These are phyloP conservation scores for Nyctibius grandis DNA, from an alignment of 2,797 vertebrate genomes.

Conservation along the genomic window DNA sequence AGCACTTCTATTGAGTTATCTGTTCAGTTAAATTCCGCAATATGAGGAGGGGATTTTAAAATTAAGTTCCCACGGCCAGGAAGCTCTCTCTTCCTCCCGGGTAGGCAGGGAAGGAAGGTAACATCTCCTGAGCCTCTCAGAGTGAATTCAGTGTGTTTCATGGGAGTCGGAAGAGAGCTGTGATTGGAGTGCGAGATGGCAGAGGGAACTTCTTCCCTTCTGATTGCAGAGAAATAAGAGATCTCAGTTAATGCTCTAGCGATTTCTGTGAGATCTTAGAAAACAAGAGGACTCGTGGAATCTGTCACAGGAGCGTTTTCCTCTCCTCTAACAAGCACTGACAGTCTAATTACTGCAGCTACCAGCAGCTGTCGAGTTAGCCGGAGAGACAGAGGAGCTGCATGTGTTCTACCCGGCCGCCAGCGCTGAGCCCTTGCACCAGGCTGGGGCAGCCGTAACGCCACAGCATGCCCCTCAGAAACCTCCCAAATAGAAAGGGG, in stretches of 20 bases:
- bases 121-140: not conserved
- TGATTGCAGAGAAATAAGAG: conserved; percentile 50
- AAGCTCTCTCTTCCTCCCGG: not conserved
- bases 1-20: not conserved
- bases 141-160: not conserved
- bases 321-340: conserved; percentile 93
- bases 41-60: not conserved
- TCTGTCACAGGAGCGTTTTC: conserved; percentile 88
- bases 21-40: not conserved
- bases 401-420: conserved; percentile 72
- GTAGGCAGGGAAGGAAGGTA: not conserved
- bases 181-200: conserved; percentile 3
- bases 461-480: not conserved
- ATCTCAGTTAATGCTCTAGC: conserved; percentile 71
- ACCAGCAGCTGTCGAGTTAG: conserved; percentile 95
- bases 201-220: conserved; percentile 42
- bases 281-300: conserved; percentile 78
- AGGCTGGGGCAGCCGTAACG: not conserved
- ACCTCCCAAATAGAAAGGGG: not conserved
- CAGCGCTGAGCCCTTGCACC: not conserved
- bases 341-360: conserved; percentile 97
- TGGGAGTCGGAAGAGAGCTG: conserved; percentile 23
- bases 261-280: conserved; percentile 70
- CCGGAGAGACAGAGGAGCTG: conserved; percentile 81
- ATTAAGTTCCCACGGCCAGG: not conserved